Evolutionary conservation across 1,140 invertebrate genomes (phyloP), one percentile per base, ranked within the genome.

Genomic region (Brachionus sp.): DNA sequence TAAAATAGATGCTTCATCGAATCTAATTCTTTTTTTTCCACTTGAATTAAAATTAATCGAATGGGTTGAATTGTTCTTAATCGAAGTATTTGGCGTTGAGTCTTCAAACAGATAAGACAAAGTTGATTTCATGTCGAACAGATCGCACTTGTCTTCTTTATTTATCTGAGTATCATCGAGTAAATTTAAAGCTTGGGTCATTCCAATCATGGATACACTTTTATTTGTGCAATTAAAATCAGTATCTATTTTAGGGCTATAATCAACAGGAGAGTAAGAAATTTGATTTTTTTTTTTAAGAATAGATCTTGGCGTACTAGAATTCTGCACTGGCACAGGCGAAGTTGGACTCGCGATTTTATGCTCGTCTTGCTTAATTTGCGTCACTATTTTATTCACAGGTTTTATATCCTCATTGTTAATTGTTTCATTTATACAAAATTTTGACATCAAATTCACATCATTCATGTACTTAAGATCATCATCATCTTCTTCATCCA

Each of bases 401-500:
- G 70, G 70, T 25, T 75, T 75, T 9, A 75, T 29, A 6, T 75
- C 23, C 7, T 75, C 70, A 29, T 23, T n/a, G n/a, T n/a, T 44
- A 46, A 75, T 75, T n/a, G 70, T 75, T 46, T 75, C 70, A 25
- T 75, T 16, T 13, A 75, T 29, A 46, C 37, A 75, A 75, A 75
- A 75, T 44, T 75, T 75, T 7, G 23, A 25, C 39, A 25, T 25
- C 33, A 46, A 3, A 13, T 75, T 46, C 1, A 75, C 66, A n/a
- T 70, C 33, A 39, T 75, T 75, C 23, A 75, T 10, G 23, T 75
- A 75, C 44, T 75, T 75, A 9, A 75, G 25, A 75, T 75, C 70
- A 75, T 75, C 66, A 29, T 66, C 68, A 9, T 75, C 70, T 75
- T 75, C 39, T 10, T 75, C 70, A 25, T 75, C 42, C 70, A 75